phyloP scores from a whole-genome alignment of 2,113 vertebrate species.

The Ophthalmolycus amberensis region DNA sequence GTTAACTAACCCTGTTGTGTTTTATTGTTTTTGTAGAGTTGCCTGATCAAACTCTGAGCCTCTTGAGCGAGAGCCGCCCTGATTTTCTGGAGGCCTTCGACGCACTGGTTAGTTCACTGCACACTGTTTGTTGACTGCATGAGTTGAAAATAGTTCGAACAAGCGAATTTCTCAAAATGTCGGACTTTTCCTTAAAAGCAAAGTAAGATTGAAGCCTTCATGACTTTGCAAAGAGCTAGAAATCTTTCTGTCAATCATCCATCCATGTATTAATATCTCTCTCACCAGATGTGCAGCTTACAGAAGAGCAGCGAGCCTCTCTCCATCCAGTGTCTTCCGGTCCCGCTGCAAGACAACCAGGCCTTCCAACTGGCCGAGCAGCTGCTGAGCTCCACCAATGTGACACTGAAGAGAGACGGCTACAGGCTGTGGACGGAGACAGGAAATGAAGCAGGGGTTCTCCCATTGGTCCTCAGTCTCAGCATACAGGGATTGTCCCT shows the following conservation, averaged over 20 bases:
- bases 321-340: conserved; percentile 71
- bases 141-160: background rate
- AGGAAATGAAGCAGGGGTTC: conserved; percentile 44
- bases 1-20: conserved; percentile 11
- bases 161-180: background rate
- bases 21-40: conserved; percentile 81
- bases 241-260: background rate
- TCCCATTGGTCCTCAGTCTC: conserved; percentile 83
- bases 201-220: background rate
- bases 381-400: conserved; percentile 80
- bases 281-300: conserved; percentile 79
- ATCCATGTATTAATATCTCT: background rate
- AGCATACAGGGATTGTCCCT: conserved; percentile 82
- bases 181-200: background rate
- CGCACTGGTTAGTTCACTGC: conserved; percentile 59
- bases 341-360: conserved; percentile 75
- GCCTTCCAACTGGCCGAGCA: conserved; percentile 78
- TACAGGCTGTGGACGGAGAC: conserved; percentile 75
- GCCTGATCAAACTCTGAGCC: conserved; percentile 78
- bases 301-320: conserved; percentile 67
- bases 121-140: background rate
- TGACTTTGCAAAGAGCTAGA: background rate
- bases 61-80: conserved; percentile 80
- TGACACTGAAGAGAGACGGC: conserved; percentile 79
- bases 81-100: conserved; percentile 67